Base-by-base conservation (phyloP, 1,140 invertebrate species). In the Halesus radiatus region DNA sequence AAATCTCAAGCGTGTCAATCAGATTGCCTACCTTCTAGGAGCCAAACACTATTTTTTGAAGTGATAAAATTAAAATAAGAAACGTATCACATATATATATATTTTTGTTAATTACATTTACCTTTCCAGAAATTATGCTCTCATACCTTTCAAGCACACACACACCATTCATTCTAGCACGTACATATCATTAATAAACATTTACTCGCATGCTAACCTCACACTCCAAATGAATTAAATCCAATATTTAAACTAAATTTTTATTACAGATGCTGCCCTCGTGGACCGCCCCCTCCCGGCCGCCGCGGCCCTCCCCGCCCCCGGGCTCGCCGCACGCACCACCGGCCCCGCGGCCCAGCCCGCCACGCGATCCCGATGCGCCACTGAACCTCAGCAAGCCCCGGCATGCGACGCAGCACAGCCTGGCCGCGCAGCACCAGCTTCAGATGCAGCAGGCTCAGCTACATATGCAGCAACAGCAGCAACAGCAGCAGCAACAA, bases 311-410 rank as follows among this genome's bases (percentile, higher is more conserved):
- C 32, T 50, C 32, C 37, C 68, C 68, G 18, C 68, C 68, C 32
- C 32, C 32, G 4, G 29, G 53, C 3, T 16, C 53, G 56, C 90
- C 90, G 53, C 88, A 89, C 7, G 89, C 90, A 60, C 88, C 88
- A n/a, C 85, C 85, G 85, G 86, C 86, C 20, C 87, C 87, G 10
- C 86, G 86, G 6, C 85, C 86, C 58, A 84, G 86, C 64, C 87
- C 89, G 3, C 88, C 89, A 23, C 87, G 89, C 15, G 93, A 95
- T 84, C 91, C 94, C 5, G 96, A 98, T 84, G 93, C 95, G 0
- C 96, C 96, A 0, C 89, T 98, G 0, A 98, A 98, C 88, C 92
- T 98, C 6, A 95, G 93, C 81, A 98, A 98, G 88, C 96, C 96
- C 29, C 95, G 97, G 85, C 91, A 90, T 20, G 87, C 88, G 81